Percentiles rank a stretch among this genome's conserved stretches.
phyloP scores from a whole-genome alignment of 2,888 invertebrate species.

The Orchestes rusci region DNA sequence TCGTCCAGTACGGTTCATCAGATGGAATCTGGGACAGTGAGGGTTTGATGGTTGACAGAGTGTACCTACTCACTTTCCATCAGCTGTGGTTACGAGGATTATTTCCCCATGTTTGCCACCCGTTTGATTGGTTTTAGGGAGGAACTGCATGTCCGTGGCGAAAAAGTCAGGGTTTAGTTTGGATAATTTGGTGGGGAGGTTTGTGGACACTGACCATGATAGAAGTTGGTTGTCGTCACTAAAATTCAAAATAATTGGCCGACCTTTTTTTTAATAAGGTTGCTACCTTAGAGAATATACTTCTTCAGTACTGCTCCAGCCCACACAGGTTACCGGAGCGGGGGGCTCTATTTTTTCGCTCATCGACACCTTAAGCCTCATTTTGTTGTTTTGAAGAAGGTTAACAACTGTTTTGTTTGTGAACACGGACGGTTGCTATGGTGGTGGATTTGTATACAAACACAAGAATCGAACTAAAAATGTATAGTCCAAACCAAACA shows the following conservation, averaged over 20 bases:
- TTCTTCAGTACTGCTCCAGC: slow-evolving; percentile 92
- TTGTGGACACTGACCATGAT: slow-evolving; percentile 80
- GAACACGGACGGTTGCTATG: too few relatives aligned
- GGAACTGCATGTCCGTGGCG: slow-evolving; percentile 87
- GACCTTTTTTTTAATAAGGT: not conserved
- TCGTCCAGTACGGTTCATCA: slow-evolving; percentile 69
- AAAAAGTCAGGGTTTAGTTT: slow-evolving; percentile 77
- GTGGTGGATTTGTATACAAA: too few relatives aligned
- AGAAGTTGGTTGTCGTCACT: slow-evolving; percentile 91
- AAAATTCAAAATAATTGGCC: slow-evolving; percentile 24
- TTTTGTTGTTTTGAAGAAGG: too few relatives aligned
- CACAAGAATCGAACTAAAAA: too few relatives aligned
- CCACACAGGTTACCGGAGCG: slow-evolving; percentile 81
- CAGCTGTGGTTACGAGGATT: slow-evolving; percentile 77
- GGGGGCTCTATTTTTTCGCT: slow-evolving; percentile 68
- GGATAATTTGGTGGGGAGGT: slow-evolving; percentile 68
- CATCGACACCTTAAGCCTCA: slow-evolving; percentile 77
- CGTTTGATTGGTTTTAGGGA: slow-evolving; percentile 52
- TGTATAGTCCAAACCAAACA: too few relatives aligned
- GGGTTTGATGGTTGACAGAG: not conserved
- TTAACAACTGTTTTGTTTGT: too few relatives aligned
- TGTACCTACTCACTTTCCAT: slow-evolving; percentile 77
- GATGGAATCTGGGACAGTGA: slow-evolving; percentile 18
- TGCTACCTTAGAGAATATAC: slow-evolving; percentile 87
- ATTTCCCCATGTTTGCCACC: slow-evolving; percentile 61